Evolutionary conservation across 2,888 invertebrate species (phyloP).

Genomic region (Belgica antarctica): DNA sequence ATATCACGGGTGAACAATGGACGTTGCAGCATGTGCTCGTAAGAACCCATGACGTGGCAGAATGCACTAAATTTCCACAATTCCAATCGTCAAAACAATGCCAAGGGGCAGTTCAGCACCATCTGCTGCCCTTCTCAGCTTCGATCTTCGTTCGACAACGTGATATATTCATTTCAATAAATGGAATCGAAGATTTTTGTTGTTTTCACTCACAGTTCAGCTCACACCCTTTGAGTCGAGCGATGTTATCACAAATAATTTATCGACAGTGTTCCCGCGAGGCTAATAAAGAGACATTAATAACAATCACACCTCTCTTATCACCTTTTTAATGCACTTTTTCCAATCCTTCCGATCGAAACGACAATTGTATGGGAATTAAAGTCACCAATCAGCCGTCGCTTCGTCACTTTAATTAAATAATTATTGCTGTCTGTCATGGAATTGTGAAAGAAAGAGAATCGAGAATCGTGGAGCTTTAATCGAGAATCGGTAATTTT

Average conservation of each 20-base stretch:
- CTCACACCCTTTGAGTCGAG: neutral
- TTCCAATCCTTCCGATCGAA: neutral
- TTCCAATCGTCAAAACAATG: neutral
- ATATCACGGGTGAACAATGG: neutral
- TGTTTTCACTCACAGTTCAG: no score
- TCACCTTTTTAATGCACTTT: conserved; percentile 1
- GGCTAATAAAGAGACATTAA: conserved; percentile 31
- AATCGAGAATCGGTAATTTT: neutral
- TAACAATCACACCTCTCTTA: conserved; percentile 35
- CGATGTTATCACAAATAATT: conserved; percentile 3
- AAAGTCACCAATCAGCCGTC: conserved; percentile 30
- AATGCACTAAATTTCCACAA: neutral
- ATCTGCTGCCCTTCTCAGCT: neutral
- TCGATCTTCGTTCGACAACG: neutral
- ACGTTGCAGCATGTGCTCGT: conserved; percentile 36
- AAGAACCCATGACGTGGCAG: conserved; percentile 36
- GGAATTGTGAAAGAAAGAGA: neutral
- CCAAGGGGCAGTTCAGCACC: neutral
- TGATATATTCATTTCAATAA: conserved; percentile 31
- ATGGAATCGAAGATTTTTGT: no score
- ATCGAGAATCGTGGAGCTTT: neutral
- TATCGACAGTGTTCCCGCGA: neutral
- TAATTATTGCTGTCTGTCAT: conserved; percentile 37
- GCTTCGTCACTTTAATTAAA: conserved; percentile 35
- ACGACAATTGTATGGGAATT: neutral